These are phyloP conservation scores for Clarias fuscus DNA, from an alignment of 2,797 vertebrate species.

Conservation along the genomic window DNA sequence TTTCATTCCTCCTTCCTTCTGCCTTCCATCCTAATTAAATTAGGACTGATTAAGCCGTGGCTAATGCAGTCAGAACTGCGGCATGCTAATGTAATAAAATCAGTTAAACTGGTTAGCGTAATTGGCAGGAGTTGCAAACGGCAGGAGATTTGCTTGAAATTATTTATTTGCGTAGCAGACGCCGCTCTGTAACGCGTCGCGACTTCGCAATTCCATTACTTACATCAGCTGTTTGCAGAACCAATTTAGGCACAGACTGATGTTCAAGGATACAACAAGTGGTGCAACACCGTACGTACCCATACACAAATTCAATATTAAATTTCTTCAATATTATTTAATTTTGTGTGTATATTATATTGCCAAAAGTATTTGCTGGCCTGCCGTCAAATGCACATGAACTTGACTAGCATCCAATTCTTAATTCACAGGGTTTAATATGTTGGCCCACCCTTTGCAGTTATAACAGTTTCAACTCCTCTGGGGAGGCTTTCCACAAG, in stretches of 20 bases:
- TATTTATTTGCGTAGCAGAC: conserved; percentile 81
- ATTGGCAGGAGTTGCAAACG: conserved; percentile 76
- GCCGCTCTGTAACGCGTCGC: conserved; percentile 65
- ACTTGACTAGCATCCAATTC: too few species aligned
- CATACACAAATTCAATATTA: too few species aligned
- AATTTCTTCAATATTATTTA: too few species aligned
- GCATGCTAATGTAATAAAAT: conserved; percentile 82
- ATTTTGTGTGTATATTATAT: too few species aligned
- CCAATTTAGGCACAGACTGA: conserved; percentile 72
- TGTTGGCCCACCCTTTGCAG: too few species aligned
- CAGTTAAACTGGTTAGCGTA: conserved; percentile 83
- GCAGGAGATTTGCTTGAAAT: conserved; percentile 77
- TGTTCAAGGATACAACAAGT: conserved; percentile 70
- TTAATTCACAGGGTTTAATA: too few species aligned
- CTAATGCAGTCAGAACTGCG: conserved; percentile 80
- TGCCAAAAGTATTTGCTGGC: too few species aligned
- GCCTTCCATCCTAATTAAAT: conserved; percentile 77
- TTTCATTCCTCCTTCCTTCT: conserved; percentile 73
- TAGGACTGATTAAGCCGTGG: conserved; percentile 79
- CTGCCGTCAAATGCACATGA: too few species aligned
- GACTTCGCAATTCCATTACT: conserved; percentile 75
- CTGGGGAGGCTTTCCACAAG: too few species aligned
- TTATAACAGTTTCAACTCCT: too few species aligned
- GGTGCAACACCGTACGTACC: not conserved
- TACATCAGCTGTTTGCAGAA: conserved; percentile 73